Base-by-base conservation (phyloP, 2,888 invertebrate genomes). In the Noctuana brunneofusca region DNA sequence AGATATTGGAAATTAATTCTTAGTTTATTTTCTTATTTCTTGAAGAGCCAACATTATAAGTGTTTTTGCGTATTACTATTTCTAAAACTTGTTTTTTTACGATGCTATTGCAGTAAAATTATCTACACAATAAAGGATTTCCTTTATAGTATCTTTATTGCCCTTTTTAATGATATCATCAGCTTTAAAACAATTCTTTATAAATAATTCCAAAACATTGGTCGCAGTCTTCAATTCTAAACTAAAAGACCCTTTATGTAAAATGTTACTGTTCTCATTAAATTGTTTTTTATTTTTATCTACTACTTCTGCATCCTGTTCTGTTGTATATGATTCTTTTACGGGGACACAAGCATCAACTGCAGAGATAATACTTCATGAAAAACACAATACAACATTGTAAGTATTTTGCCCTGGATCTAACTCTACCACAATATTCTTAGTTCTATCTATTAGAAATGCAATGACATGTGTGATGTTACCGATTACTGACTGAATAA, bases 251-350 rank as follows among this genome's bases (percentile, higher is more conserved):
- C 16, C 4, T 46, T 46, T 12, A 4, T 22, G 20, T 18, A 46
- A 49, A n/a, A 49, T 49, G 49, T 24, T 24, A 18, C 6, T 24
- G n/a, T 22, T 24, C 3, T 49, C 24, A 14, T 49, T 49, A 24
- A 12, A 24, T 24, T n/a, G 24, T 24, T 1, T 4, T 2, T 12
- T 27, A n/a, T 12, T 24, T 12, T 12, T 49, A 20, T 49, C 49
- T 12, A 9, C 1, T 20, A 48, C 9, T 12, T 20, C 20, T 20
- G 18, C 20, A 2, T 14, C 22, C 8, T 9, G 12, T 48, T 48
- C 20, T 48, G 24, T 49, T 12, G 49, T 49, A 14, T 49, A 49
- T 27, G 49, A 49, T 49, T 49, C 24, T 3, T 49, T 49, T 18
- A n/a, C 49, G 3, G 49, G 49, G 14, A 49, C 5, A 5, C 49